Conservation (phyloP, 2,888 invertebrate genomes). For the Bellardia pandia region DNA sequence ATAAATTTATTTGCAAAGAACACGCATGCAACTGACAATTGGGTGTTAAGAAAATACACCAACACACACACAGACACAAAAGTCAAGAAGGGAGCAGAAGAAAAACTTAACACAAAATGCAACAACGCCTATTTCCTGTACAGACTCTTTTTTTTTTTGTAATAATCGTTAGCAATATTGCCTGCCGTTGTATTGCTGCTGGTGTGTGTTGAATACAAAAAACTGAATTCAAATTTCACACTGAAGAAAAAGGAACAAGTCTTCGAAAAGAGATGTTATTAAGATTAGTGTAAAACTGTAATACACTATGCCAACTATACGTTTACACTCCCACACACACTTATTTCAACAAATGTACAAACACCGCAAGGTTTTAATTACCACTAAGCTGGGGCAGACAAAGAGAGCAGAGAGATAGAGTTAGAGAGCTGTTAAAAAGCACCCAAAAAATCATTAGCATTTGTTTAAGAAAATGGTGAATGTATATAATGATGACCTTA, state of each 20-base stretch:
- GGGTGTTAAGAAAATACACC: conserved; percentile 64
- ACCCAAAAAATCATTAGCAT: conserved; percentile 64
- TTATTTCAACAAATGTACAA: conserved; percentile 4
- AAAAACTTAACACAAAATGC: conserved; percentile 67
- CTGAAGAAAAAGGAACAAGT: conserved; percentile 55
- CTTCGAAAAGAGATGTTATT: conserved; percentile 68
- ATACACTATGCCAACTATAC: conserved; percentile 25
- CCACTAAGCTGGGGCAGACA: conserved; percentile 26
- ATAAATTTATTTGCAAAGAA: conserved; percentile 68
- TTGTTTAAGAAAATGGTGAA: conserved; percentile 50
- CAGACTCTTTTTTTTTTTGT: conserved; percentile 53
- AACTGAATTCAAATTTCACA: conserved; percentile 3
- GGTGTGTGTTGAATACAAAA: not conserved
- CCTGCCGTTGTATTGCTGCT: not conserved
- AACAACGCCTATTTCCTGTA: conserved; percentile 70
- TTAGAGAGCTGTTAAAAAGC: not conserved
- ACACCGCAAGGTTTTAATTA: conserved; percentile 62
- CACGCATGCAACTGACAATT: conserved; percentile 73
- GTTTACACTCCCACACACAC: conserved; percentile 13
- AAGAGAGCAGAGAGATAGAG: not conserved
- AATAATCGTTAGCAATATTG: conserved; percentile 22
- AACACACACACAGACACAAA: conserved; percentile 48
- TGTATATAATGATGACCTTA: conserved; percentile 51
- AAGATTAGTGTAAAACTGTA: conserved; percentile 60
- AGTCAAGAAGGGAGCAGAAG: conserved; percentile 6